Base-by-base conservation (phyloP, 2,888 invertebrate species). In the Odontocolon sp. region DNA sequence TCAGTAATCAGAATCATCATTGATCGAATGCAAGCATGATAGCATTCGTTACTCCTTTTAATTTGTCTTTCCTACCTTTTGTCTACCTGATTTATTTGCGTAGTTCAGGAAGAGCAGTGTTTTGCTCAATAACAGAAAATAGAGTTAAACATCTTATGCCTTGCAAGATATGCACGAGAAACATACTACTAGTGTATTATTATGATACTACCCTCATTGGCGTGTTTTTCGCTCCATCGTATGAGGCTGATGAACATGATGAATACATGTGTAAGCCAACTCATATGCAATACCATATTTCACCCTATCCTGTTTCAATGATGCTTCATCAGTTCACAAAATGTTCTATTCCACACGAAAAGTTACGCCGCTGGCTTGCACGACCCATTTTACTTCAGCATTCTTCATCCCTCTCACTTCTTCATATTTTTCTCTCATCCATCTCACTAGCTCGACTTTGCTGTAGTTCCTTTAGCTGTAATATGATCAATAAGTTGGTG, bases 361-460 rank as follows among this genome's bases (percentile, higher is more conserved):
- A 28, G 8, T 28, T 28, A 50, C 6, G 14, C 14, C 16, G 2
- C 16, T 9, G 52, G 31, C n/a, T n/a, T n/a, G 11, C 6, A 50
- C n/a, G 5, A 28, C 52, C 31, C 9, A 31, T 52, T 31, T 14
- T 52, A 9, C 16, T 16, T 9, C 23, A 50, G 31, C n/a, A 52
- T 38, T 69, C 26, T 31, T 47, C 38, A 31, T 52, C 52, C 63
- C 21, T 33, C 21, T 16, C 11, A 36, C 21, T 36, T 28, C 52
- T 52, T 52, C 9, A 9, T 61, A 14, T 33, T 36, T 14, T 6
- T 38, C 52, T 6, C 8, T 18, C 26, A 57, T 14, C 33, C 3
- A 9, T 5, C 18, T 1, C 40, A 18, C 16, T 2, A 18, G 11
- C 31, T 18, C 42, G n/a, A 3, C 28, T 8, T 16, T 31, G 31